Evolutionary conservation across 2,888 invertebrate genomes (phyloP), one percentile per base, ranked within the genome.

Genomic region (Acrobasis suavella): DNA sequence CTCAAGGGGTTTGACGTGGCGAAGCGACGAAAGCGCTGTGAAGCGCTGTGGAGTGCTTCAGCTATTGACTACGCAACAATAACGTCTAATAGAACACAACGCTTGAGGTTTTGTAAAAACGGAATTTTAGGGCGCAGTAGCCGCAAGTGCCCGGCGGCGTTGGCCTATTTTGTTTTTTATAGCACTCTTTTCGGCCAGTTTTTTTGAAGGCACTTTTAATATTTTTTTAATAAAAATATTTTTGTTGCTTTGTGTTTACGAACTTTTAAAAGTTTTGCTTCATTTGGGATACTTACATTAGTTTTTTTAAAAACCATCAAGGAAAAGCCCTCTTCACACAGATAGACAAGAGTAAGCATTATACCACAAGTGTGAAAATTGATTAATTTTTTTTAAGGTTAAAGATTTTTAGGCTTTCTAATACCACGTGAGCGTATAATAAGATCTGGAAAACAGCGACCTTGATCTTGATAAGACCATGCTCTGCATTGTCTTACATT

Each of bases 51-150:
- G 38, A 84, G 84, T 72, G 76, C 72, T 69, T 68, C 67, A 70
- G 65, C 80, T 71, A 81, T 84, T 84, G 82, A 84, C 73, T 75
- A 78, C 75, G 73, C 80, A 84, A 85, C 84, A 85, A 85, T 82
- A 80, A 81, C 77, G 80, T 74, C 76, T 83, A 83, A 80, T 82
- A 83, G 80, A 78, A 74, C 68, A 68, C 68, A 68, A 71, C 67
- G 71, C 70, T 71, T 73, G 75, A 69, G 71, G 67, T 70, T 69
- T 69, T 72, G 77, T 76, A 69, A 66, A 69, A 62, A 64, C 22
- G 42, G 42, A 17, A 10, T 39, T 32, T 52, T 55, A 39, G 10
- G 55, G 55, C 39, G 55, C 39, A 39, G 39, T 39, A 38, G 39
- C 39, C 55, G 39, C 50, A 63, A 60, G 38, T 62, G 55, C 50